A percentile compares a stretch with the other conserved stretches of the same genome.
Evolutionary conservation across 1,140 invertebrate species (phyloP).

Genomic region (Camponotus floridanus): DNA sequence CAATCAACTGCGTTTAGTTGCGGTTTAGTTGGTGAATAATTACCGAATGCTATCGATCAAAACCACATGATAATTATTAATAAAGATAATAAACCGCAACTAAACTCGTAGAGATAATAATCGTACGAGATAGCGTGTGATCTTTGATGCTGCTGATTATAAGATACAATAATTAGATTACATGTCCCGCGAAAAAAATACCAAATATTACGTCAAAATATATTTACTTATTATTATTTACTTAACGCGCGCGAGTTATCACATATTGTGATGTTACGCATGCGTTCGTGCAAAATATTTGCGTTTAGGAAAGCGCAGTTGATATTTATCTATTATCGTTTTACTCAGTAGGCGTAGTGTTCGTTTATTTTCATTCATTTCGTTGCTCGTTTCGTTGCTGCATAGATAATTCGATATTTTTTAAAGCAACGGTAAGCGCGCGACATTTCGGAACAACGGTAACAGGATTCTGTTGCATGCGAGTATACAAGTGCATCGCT

Average conservation of each 20-base stretch:
- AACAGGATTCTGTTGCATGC: neutral
- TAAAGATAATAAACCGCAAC: conserved; percentile 24
- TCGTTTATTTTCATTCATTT: neutral
- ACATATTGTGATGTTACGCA: neutral
- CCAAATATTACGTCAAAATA: neutral
- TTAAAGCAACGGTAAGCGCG: neutral
- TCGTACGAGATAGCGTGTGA: neutral
- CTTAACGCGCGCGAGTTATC: neutral
- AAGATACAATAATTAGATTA: neutral
- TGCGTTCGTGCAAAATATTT: conserved; percentile 6
- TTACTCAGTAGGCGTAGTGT: neutral
- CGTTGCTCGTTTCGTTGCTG: too few species aligned
- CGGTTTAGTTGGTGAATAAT: conserved; percentile 17
- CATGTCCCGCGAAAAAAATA: neutral
- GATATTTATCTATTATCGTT: neutral
- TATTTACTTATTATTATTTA: neutral
- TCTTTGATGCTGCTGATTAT: neutral
- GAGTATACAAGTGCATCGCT: conserved; percentile 4
- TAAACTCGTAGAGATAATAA: neutral
- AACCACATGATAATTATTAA: conserved; percentile 23
- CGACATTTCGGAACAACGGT: neutral
- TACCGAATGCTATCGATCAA: neutral
- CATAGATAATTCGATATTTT: neutral
- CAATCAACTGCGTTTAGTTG: conserved; percentile 9
- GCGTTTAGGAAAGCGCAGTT: neutral